Base-by-base conservation (phyloP, 2,113 vertebrate genomes). In the Cinclus mexicanus region DNA sequence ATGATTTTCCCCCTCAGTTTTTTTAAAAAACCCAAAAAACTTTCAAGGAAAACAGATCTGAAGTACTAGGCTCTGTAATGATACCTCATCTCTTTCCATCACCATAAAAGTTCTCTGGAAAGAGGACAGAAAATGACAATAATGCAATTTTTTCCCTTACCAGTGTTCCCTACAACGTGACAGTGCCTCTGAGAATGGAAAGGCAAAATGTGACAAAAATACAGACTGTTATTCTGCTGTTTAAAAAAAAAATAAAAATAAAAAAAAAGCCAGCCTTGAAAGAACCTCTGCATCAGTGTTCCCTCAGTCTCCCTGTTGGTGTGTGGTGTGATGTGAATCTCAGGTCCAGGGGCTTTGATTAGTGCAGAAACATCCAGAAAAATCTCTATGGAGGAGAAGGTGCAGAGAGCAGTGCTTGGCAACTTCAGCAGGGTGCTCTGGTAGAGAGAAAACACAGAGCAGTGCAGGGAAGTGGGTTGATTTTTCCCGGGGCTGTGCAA, bases 121-220 rank as follows among this genome's bases (percentile, higher is more conserved):
- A 74, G 9, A 69, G 60, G 50, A 35, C 39, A 81, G 59, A 77
- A 83, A 78, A 20, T 35, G 92, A 52, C 11, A 68, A 64, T 49
- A 75, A 80, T 55, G 14, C 3, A 7, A 3, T n/a, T 49, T 74
- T 76, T 91, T 65, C 42, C 74, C 59, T 92, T 80, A 55, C 42
- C 8, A 35, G 1, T 88, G 33, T 87, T 82, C 23, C 65, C 41
- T 82, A 56, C 17, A 71, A 63, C 0, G 28, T 2, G 18, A 86
- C 47, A 89, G 79, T 77, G 71, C 39, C 75, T 56, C 63, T 55
- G 59, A 59, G 60, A 39, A 67, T 11, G 35, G 35, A 59, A 86
- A 78, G 70, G 70, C 13, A 60, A 74, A 87, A 96, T 78, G 28
- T 83, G 86, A 77, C 68, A 92, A 77, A 93, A 95, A 70, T 63